Evolutionary conservation across 1,140 invertebrate species (phyloP).

Genomic region (Oryctes rhinoceros): DNA sequence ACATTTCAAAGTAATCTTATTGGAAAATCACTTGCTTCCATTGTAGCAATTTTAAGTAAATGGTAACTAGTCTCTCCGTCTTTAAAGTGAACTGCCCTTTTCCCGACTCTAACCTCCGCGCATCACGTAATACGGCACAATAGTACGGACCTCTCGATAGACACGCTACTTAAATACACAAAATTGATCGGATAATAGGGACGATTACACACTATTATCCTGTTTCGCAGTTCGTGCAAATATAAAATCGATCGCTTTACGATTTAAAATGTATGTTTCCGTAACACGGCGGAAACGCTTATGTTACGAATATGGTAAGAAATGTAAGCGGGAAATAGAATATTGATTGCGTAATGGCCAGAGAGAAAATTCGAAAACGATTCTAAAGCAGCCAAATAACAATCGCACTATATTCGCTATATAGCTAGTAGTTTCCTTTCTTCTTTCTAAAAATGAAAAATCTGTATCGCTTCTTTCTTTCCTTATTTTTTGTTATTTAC

Average conservation of each 20-base stretch:
- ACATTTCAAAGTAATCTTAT: not conserved
- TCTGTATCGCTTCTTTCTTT: no score
- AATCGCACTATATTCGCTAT: no score
- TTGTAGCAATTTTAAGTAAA: not conserved
- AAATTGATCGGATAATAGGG: not conserved
- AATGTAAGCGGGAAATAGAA: no score
- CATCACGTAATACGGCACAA: not conserved
- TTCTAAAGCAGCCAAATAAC: no score
- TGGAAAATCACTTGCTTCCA: not conserved
- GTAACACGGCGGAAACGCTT: no score
- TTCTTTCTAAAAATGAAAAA: no score
- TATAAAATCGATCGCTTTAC: conserved; percentile 13
- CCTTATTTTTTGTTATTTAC: no score
- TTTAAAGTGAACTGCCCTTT: not conserved
- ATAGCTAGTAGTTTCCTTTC: no score
- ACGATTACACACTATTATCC: not conserved
- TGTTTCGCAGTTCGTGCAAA: conserved; percentile 4
- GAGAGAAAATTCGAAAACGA: no score
- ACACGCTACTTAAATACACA: not conserved
- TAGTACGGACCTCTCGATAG: not conserved
- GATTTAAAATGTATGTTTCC: not conserved
- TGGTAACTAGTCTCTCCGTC: not conserved
- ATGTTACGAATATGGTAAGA: no score
- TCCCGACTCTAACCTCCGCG: not conserved
- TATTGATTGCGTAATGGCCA: no score